These are phyloP conservation scores for Caenorhabditis remanei DNA, from an alignment of 1,140 invertebrate genomes.

Conservation along the genomic window DNA sequence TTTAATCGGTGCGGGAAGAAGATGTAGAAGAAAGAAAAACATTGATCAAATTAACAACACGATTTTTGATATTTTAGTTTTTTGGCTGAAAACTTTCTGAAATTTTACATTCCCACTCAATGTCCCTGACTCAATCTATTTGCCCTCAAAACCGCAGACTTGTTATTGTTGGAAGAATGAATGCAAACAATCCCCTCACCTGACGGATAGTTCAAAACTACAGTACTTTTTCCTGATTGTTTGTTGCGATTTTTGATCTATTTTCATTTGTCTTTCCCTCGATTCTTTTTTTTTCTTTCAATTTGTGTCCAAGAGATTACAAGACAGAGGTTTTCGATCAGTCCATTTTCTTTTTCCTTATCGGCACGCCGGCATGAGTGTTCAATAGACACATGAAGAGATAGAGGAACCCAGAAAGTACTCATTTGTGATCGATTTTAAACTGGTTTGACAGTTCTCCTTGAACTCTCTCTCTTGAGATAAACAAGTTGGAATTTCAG, in stretches of 20 bases:
- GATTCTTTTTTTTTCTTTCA: background rate
- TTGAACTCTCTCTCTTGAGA: background rate
- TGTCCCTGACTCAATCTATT: background rate
- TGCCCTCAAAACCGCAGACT: background rate
- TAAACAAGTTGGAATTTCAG: background rate
- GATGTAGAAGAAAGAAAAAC: background rate
- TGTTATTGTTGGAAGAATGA: conserved; percentile 9
- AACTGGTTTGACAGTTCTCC: conserved; percentile 15
- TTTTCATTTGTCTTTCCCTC: background rate
- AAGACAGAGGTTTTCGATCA: conserved; percentile 42
- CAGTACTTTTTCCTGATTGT: background rate
- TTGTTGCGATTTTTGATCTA: background rate
- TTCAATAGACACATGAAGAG: conserved; percentile 22
- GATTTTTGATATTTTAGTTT: background rate
- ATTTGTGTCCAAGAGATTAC: conserved; percentile 3
- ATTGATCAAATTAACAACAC: conserved; percentile 8
- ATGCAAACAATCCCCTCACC: conserved; percentile 9
- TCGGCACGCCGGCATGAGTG: conserved; percentile 46
- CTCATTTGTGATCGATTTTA: conserved; percentile 23
- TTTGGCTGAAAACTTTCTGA: background rate
- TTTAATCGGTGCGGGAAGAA: background rate
- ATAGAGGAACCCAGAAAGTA: conserved; percentile 20
- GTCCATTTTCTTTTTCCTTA: conserved; percentile 34
- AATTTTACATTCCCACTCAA: background rate
- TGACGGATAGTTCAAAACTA: conserved; percentile 9